Evolutionary conservation across 2,888 invertebrate genomes (phyloP), one percentile per base, ranked within the genome.

Genomic region (Mechanitis mazaeus): DNA sequence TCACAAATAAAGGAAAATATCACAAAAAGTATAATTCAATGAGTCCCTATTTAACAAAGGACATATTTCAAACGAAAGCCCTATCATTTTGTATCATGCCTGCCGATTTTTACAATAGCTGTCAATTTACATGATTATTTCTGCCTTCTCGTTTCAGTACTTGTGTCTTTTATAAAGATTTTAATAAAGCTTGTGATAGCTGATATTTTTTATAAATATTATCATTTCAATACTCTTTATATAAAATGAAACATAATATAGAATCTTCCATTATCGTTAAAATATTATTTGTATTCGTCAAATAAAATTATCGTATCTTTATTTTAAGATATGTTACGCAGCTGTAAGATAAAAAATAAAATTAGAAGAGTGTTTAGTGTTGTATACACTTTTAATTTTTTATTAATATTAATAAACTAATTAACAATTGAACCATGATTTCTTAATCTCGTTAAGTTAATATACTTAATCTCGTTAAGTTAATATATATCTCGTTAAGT

Each of bases 1-100:
- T 33, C 42, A 42, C 42, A 50, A 59, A 63, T 57, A 45, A 53
- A 58, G 31, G 28, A 55, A 60, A 53, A 38, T 56, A 42, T 57
- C 56, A 56, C 46, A 45, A 53, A 59, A 33, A 42, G 54, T 59
- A 59, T 64, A 50, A 60, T 64, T 61, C 46, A 64, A 64, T 35
- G 61, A 64, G 45, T 33, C 55, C 42, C n/a, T 54, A 28, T 60
- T n/a, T 35, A 47, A 58, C 56, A 56, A 60, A 58, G 53, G 58
- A 50, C 53, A 54, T 20, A 53, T 58, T 50, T 35, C 61, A 59
- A 58, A 64, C 20, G 53, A 55, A 47, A 38, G 60, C 53, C 59
- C 53, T 55, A 58, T 58, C 58, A 55, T 58, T 60, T 60, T 45
- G 60, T 60, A 55, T 33, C 55, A 47, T 45, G 56, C 45, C 47